These are phyloP conservation scores for Burhinus oedicnemus DNA, from an alignment of 2,113 vertebrate genomes.

Conservation along the genomic window DNA sequence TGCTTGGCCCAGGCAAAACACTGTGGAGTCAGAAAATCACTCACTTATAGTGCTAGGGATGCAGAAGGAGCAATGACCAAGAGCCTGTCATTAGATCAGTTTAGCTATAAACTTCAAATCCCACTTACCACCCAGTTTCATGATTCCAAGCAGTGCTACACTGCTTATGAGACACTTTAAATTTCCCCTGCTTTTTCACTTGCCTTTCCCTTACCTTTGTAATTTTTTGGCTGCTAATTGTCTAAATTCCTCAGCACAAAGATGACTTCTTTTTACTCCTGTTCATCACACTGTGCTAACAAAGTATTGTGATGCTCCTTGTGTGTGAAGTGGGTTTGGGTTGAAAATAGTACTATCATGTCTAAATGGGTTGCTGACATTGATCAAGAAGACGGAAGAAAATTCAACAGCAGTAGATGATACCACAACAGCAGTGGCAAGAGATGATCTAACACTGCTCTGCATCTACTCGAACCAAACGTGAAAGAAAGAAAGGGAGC, in stretches of 20 bases:
- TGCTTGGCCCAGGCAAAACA: not conserved
- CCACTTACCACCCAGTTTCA: not conserved
- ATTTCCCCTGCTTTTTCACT: not conserved
- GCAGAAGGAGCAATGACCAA: not conserved
- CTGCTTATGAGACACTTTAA: not conserved
- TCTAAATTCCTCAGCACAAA: not conserved
- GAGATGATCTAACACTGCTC: not conserved
- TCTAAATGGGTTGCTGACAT: not conserved
- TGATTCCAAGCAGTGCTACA: not conserved
- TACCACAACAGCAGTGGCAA: not conserved
- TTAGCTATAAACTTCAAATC: not conserved
- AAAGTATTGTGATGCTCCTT: not conserved
- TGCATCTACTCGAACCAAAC: not conserved
- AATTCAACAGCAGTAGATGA: not conserved
- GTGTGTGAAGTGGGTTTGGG: not conserved
- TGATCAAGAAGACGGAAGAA: not conserved
- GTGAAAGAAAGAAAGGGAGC: not conserved
- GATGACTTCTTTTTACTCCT: not conserved
- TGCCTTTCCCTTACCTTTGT: not conserved
- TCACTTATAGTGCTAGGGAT: not conserved
- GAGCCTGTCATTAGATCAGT: not conserved
- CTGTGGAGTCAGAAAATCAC: not conserved
- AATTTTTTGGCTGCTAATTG: not conserved
- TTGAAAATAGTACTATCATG: not conserved
- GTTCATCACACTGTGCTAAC: not conserved